Conservation (phyloP, 2,113 vertebrate genomes). For the Grus americana region DNA sequence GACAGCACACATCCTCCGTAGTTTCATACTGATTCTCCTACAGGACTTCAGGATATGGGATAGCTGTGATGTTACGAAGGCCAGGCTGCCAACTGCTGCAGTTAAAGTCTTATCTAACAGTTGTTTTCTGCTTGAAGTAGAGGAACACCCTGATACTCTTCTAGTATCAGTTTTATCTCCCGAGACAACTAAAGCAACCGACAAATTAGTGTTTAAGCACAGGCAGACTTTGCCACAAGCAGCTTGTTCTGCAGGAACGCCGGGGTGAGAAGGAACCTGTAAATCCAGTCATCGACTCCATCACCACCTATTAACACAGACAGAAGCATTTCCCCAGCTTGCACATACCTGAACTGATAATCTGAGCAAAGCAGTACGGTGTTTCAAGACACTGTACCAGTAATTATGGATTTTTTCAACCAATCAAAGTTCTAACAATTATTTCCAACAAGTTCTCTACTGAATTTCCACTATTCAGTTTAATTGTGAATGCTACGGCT, state of each 20-base stretch:
- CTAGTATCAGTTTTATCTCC: neutral
- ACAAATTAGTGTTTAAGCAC: neutral
- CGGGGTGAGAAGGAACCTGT: neutral
- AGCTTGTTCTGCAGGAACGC: neutral
- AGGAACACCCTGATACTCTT: neutral
- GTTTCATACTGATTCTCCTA: neutral
- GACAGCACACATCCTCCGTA: neutral
- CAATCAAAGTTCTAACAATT: neutral
- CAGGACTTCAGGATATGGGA: neutral
- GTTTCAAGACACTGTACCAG: neutral
- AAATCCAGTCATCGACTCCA: neutral
- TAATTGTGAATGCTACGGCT: too few species aligned
- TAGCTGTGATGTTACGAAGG: neutral
- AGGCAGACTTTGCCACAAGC: neutral
- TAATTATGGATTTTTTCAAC: rapidly evolving
- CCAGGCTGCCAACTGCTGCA: neutral
- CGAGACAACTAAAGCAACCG: neutral
- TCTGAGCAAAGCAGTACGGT: rapidly evolving
- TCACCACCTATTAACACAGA: neutral
- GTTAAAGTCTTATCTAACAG: neutral
- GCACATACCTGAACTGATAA: neutral
- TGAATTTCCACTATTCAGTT: neutral
- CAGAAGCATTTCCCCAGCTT: neutral
- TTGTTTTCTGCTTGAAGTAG: neutral
- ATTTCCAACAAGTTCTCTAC: neutral